phyloP scores from a whole-genome alignment of 2,797 vertebrate species.

The Siniperca scherzeri region DNA sequence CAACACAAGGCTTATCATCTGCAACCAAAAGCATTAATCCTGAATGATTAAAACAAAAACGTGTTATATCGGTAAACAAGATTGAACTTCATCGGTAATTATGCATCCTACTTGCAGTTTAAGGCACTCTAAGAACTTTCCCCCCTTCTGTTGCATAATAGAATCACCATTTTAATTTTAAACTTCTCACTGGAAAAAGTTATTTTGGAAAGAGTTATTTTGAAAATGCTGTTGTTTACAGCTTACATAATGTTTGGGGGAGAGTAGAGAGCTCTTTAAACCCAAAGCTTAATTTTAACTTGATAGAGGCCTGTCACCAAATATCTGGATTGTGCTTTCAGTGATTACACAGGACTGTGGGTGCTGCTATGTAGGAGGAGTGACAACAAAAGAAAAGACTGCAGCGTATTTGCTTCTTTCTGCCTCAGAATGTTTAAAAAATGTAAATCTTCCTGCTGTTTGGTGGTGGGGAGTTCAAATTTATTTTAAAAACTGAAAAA shows the following conservation, averaged over 20 bases:
- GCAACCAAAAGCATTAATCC: constrained; percentile 30
- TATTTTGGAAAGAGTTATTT: constrained; percentile 8
- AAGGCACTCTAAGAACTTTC: constrained; percentile 27
- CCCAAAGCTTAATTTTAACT: constrained; percentile 37
- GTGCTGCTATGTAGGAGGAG: constrained; percentile 48
- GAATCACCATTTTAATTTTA: constrained; percentile 49
- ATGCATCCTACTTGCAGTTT: constrained; percentile 56
- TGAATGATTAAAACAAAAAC: constrained; percentile 25
- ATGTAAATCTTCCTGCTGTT: constrained; percentile 10
- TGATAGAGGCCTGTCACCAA: constrained; percentile 58
- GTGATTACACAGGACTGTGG: constrained; percentile 41
- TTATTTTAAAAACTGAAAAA: constrained; percentile 6
- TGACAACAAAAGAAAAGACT: constrained; percentile 52
- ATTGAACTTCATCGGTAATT: constrained; percentile 40
- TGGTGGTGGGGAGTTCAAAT: constrained; percentile 13
- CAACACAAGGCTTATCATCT: constrained; percentile 5
- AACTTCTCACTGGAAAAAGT: constrained; percentile 35
- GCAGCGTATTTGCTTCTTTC: not conserved
- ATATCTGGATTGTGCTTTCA: constrained; percentile 49
- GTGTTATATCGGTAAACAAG: constrained; percentile 21
- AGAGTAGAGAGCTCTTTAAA: constrained; percentile 46
- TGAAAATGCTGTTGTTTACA: constrained; percentile 48
- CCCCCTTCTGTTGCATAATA: not conserved
- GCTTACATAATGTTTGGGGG: constrained; percentile 40
- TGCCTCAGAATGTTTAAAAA: constrained; percentile 16